Evolutionary conservation across 1,140 invertebrate species (phyloP).

Genomic region (Drosophila baimaii): DNA sequence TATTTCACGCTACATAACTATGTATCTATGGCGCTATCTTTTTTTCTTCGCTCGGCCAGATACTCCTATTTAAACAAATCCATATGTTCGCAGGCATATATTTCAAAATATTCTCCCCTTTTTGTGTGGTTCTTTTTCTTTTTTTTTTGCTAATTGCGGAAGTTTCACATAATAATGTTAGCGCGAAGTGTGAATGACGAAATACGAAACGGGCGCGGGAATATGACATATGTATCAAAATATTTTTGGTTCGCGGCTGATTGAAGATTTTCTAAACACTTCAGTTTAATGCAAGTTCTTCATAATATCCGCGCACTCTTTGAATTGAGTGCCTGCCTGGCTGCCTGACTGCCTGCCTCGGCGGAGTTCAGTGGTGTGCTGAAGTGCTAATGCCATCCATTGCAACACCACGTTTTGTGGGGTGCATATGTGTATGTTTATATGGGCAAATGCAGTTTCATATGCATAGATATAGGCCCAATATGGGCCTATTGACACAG

Average conservation of each 20-base stretch:
- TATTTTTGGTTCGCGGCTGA: slow-evolving; percentile 30
- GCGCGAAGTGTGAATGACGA: slow-evolving; percentile 38
- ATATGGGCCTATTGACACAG: slow-evolving; percentile 55
- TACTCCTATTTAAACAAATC: slow-evolving; percentile 31
- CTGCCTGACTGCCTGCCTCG: no score
- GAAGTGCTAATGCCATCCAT: slow-evolving; percentile 56
- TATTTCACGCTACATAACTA: slow-evolving; percentile 9
- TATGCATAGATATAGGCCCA: slow-evolving; percentile 40
- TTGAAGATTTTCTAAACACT: slow-evolving; percentile 51
- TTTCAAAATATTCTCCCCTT: slow-evolving; percentile 39
- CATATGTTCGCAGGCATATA: slow-evolving; percentile 33
- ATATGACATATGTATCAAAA: slow-evolving; percentile 47
- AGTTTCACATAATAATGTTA: slow-evolving; percentile 38
- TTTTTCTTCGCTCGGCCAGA: slow-evolving; percentile 8
- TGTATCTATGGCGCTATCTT: slow-evolving; percentile 23
- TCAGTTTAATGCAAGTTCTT: slow-evolving; percentile 56
- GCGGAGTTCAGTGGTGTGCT: slow-evolving; percentile 44
- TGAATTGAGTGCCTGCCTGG: slow-evolving; percentile 38
- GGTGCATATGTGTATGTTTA: slow-evolving; percentile 8
- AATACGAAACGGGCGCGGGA: slow-evolving; percentile 21
- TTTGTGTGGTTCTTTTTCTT: no score
- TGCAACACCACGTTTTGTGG: slow-evolving; percentile 31
- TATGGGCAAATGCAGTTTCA: slow-evolving; percentile 47
- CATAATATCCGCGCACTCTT: slow-evolving; percentile 46
- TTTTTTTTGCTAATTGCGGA: slow-evolving; percentile 43